Conservation (phyloP, 2,888 invertebrate genomes). For the Sympetrum striolatum region DNA sequence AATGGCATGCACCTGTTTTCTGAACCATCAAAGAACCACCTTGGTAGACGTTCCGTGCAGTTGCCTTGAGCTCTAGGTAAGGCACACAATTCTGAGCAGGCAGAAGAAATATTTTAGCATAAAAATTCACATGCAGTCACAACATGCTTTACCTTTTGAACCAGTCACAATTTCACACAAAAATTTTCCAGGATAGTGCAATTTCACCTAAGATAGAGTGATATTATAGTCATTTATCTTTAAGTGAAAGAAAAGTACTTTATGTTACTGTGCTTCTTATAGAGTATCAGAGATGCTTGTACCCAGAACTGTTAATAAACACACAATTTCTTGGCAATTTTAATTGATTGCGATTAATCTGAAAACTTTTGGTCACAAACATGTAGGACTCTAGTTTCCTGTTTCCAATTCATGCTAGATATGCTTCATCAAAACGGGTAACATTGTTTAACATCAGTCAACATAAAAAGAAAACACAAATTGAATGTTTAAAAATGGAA, state of each 20-base stretch:
- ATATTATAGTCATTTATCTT: not conserved
- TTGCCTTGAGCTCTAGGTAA: slow-evolving; percentile 77
- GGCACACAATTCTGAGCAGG: slow-evolving; percentile 75
- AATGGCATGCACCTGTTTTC: slow-evolving; percentile 91
- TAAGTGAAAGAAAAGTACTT: not conserved
- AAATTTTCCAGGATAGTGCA: not conserved
- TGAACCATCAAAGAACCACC: slow-evolving; percentile 84
- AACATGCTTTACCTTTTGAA: not conserved
- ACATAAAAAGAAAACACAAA: no score
- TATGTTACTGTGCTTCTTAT: not conserved
- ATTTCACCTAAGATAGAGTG: not conserved
- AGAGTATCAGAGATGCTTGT: no score
- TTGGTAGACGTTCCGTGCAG: slow-evolving; percentile 76
- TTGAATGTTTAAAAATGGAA: no score
- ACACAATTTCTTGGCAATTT: no score
- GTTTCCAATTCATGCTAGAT: no score
- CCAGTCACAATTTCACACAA: not conserved
- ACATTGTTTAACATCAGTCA: no score
- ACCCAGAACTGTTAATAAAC: no score
- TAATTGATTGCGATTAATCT: no score
- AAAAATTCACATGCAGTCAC: not conserved
- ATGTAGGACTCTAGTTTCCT: no score
- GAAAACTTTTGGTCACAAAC: no score
- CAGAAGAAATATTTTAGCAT: slow-evolving; percentile 35
- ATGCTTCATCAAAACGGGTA: no score